Evolutionary conservation across 2,113 vertebrate genomes (phyloP), one percentile per base, ranked within the genome.

Genomic region (Cercopithecus mona): DNA sequence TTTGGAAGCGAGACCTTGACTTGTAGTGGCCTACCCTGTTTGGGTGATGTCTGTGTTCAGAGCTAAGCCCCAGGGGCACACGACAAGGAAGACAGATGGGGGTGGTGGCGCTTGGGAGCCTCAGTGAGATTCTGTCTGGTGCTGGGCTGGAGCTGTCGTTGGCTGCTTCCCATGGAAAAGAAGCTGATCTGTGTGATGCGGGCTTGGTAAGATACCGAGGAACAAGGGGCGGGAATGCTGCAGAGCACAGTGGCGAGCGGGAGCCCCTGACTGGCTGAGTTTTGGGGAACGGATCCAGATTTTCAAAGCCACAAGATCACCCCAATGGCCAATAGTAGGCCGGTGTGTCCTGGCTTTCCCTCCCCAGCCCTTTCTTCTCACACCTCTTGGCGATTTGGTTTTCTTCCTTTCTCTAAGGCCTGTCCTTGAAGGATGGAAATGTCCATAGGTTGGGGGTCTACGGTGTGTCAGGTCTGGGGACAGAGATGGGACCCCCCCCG

Each of bases 21-120:
- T 52, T 61, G 18, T 1, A 14, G 43, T 55, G 45, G 64, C 50
- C 27, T 22, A 35, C 7, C 22, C 57, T 38, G 30, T 38, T 40
- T n/a, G 35, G 13, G 45, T 57, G 45, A 38, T 0, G 1, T 84
- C 48, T 23, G 20, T 16, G 25, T 11, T 48, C 1, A 8, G 78
- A 82, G 45, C 40, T 7, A 55, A 25, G 17, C 23, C 57, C 45
- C 70, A 22, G 45, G 35, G 14, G 2, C n/a, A 6, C 6, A 12
- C 0, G 3, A 1, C 20, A 1, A 55, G 68, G 27, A 25, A 20
- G 43, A 35, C 7, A 14, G 20, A 18, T n/a, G 32, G 2, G 2
- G n/a, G 38, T 0, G 0, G 30, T 0, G 2, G 35, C 0, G 1
- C 8, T 18, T 13, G 7, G 4, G 16, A 8, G 13, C 27, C 48